These are phyloP conservation scores for Thalassaphorura encarpata DNA, from an alignment of 1,140 invertebrate genomes.

Conservation along the genomic window DNA sequence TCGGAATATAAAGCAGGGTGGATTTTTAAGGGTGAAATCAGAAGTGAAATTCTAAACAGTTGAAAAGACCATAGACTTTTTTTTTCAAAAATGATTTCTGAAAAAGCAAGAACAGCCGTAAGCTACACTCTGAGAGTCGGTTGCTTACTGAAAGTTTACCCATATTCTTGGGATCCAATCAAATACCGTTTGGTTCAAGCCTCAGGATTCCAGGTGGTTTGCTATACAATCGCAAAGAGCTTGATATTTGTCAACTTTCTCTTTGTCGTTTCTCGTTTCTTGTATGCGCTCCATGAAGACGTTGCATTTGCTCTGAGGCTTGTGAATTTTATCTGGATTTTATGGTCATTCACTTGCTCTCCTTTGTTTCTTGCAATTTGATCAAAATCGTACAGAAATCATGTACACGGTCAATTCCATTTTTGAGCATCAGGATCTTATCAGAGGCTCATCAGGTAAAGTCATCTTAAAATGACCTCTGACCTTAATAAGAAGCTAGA, in stretches of 20 bases:
- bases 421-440: no score
- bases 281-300: background rate
- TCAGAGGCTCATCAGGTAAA: no score
- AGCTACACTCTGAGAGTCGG: background rate
- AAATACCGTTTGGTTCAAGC: background rate
- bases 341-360: background rate
- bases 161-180: background rate
- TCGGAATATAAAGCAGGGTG: no score
- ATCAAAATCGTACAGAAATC: background rate
- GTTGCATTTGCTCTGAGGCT: background rate
- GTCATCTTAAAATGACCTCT: no score
- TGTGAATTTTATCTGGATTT: background rate
- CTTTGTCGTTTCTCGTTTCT: background rate
- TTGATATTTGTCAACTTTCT: background rate
- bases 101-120: background rate
- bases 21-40: no score
- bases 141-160: background rate
- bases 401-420: background rate
- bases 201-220: background rate
- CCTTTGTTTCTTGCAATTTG: constrained; percentile 1
- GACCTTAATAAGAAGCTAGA: no score
- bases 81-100: background rate
- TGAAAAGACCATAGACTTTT: no score
- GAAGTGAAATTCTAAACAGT: no score
- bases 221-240: background rate